Conservation (phyloP, 2,113 vertebrate genomes). For the Podilymbus podiceps region DNA sequence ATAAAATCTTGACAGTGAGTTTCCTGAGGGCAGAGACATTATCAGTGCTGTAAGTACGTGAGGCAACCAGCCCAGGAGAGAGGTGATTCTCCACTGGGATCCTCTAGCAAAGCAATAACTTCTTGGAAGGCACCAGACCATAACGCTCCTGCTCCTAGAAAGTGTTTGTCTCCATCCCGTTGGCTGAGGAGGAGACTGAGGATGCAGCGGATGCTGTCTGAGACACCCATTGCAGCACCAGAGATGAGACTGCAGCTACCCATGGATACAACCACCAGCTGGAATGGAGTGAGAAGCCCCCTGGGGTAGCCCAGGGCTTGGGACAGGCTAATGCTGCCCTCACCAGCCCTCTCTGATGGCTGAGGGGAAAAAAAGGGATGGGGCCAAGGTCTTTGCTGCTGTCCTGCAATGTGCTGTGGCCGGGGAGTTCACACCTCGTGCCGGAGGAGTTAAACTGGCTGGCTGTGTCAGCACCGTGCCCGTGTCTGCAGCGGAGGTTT, state of each 20-base stretch:
- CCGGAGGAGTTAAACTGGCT: background rate
- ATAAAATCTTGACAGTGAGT: background rate
- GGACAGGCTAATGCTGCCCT: background rate
- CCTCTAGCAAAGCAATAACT: background rate
- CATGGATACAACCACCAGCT: rapidly evolving
- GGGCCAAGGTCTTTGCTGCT: background rate
- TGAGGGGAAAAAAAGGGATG: background rate
- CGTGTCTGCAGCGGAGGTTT: background rate
- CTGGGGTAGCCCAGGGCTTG: background rate
- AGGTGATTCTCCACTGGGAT: background rate
- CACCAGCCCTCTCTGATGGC: background rate
- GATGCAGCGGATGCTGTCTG: background rate
- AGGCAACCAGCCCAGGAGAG: background rate
- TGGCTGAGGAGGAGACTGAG: background rate
- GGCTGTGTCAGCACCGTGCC: rapidly evolving
- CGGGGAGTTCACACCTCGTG: rapidly evolving
- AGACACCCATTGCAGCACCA: rapidly evolving
- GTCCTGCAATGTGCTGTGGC: background rate
- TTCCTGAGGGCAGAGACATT: background rate
- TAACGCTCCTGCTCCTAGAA: background rate
- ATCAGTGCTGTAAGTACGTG: background rate
- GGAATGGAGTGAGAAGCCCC: background rate
- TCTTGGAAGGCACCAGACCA: background rate
- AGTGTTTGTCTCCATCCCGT: background rate
- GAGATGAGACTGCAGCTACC: rapidly evolving